phyloP scores from a whole-genome alignment of 2,113 vertebrate species.

The Neopipo cinnamomea region DNA sequence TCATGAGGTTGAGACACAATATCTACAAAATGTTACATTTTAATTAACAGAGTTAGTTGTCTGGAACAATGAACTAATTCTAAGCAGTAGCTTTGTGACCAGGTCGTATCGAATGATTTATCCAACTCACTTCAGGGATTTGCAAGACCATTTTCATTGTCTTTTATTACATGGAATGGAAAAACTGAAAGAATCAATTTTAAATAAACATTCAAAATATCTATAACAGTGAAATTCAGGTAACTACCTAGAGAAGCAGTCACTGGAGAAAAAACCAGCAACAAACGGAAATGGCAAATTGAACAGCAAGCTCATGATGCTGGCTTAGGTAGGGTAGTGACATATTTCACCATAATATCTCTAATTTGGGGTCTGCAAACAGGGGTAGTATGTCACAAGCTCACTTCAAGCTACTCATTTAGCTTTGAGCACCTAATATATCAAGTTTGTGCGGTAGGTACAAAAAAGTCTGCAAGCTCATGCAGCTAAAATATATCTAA shows the following conservation, averaged over 20 bases:
- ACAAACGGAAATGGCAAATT: neutral
- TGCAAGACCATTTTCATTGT: neutral
- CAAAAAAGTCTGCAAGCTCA: conserved; percentile 9
- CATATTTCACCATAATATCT: neutral
- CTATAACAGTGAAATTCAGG: neutral
- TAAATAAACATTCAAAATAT: conserved; percentile 14
- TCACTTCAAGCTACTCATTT: conserved; percentile 6
- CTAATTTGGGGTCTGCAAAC: conserved; percentile 7
- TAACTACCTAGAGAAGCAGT: neutral
- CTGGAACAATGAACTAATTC: conserved; percentile 62
- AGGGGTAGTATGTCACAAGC: neutral
- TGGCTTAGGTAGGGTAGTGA: neutral
- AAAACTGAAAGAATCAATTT: neutral
- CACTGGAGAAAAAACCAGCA: neutral
- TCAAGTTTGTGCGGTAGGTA: neutral
- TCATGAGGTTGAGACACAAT: conserved; percentile 40
- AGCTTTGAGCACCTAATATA: neutral
- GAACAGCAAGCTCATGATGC: neutral
- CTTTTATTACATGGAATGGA: conserved; percentile 20
- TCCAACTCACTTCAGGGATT: neutral
- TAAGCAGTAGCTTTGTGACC: conserved; percentile 62
- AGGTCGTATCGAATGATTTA: conserved; percentile 54
- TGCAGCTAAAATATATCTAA: conserved; percentile 41
- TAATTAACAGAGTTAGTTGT: conserved; percentile 72
- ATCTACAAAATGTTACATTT: conserved; percentile 59